Percentiles rank a stretch among this genome's conserved stretches.
Evolutionary conservation across 2,113 vertebrate species (phyloP).

Genomic region (Bubo scandiacus): DNA sequence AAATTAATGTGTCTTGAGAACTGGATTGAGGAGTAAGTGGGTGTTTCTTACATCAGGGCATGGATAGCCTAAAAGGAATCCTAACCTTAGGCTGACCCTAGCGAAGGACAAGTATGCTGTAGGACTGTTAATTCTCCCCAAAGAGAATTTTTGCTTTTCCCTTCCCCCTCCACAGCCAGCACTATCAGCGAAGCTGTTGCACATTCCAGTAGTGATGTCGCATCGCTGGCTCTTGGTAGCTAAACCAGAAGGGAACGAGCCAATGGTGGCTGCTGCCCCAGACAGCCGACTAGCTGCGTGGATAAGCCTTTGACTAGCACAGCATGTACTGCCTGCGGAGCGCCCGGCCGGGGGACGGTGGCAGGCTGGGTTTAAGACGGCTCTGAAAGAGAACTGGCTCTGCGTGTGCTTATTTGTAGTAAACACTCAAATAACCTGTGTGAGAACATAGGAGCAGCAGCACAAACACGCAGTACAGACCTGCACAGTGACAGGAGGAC

Average conservation of each 20-base stretch:
- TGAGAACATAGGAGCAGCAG: background rate
- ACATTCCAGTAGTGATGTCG: slow-evolving; percentile 25
- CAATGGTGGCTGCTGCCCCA: background rate
- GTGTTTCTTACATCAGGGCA: background rate
- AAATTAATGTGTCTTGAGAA: background rate
- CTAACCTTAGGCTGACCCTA: accelerated
- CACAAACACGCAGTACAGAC: accelerated
- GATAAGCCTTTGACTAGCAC: background rate
- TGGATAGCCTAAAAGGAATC: accelerated
- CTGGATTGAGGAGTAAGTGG: accelerated
- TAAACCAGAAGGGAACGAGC: background rate
- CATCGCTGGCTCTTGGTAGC: background rate
- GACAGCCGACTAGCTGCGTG: background rate
- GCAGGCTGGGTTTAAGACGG: background rate
- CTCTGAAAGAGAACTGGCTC: background rate
- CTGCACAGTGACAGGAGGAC: accelerated
- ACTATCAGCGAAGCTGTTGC: background rate
- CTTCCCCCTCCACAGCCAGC: background rate
- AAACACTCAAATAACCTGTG: accelerated
- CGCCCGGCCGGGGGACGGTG: accelerated
- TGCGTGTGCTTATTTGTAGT: accelerated
- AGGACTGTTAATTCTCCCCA: background rate
- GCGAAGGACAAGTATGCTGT: accelerated
- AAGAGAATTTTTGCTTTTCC: background rate
- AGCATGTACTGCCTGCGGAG: background rate